Evolutionary conservation across 2,888 invertebrate genomes (phyloP).

Genomic region (Tenthredo scrophulariae): DNA sequence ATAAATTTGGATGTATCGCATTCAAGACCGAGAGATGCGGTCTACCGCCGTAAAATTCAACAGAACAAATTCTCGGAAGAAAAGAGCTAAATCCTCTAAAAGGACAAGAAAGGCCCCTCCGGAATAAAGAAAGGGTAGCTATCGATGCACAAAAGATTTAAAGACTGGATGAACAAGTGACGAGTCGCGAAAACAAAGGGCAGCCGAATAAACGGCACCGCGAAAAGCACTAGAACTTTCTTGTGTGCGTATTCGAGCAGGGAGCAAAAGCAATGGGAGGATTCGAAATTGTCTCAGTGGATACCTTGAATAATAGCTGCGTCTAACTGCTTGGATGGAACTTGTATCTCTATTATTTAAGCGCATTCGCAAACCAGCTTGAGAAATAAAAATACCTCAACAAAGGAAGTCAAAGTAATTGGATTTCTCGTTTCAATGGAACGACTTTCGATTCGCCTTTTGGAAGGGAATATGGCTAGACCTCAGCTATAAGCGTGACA

Average conservation of each 20-base stretch:
- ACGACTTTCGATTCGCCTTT: conserved; percentile 10
- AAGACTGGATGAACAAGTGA: conserved; percentile 57
- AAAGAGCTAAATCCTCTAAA: not conserved
- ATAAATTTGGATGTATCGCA: not conserved
- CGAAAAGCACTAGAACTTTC: conserved; percentile 52
- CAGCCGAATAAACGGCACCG: conserved; percentile 60
- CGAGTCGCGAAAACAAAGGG: conserved; percentile 56
- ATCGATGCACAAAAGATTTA: conserved; percentile 61
- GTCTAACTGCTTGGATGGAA: conserved; percentile 1
- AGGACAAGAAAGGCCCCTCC: conserved; percentile 38
- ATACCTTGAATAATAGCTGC: conserved; percentile 52
- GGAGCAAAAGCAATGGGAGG: conserved; percentile 35
- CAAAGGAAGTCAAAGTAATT: conserved; percentile 16
- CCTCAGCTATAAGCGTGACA: conserved; percentile 9
- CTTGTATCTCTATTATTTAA: conserved; percentile 34
- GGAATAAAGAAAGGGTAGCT: conserved; percentile 53
- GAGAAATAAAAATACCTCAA: conserved; percentile 20
- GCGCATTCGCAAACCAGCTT: conserved; percentile 23
- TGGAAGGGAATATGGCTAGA: conserved; percentile 18
- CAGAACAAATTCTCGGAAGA: conserved; percentile 36
- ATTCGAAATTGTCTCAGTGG: conserved; percentile 49
- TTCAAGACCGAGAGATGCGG: not conserved
- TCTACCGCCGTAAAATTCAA: conserved; percentile 7
- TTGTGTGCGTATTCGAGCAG: conserved; percentile 37
- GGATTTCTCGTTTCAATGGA: conserved; percentile 21